These are phyloP conservation scores for Strix uralensis DNA, from an alignment of 2,113 vertebrate genomes.

Conservation along the genomic window DNA sequence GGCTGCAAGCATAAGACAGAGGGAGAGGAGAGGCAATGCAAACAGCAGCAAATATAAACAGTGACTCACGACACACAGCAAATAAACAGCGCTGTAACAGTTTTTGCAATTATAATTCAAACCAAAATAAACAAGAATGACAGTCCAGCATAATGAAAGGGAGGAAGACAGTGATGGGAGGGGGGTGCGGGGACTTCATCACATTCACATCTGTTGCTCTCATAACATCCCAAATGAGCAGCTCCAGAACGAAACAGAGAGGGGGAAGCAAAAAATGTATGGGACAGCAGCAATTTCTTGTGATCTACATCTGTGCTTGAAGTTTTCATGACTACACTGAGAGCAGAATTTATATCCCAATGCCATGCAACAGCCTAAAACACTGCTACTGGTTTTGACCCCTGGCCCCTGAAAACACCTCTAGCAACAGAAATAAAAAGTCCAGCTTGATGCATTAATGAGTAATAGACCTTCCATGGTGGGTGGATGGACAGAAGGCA, in stretches of 20 bases:
- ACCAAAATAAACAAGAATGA: conserved; percentile 34
- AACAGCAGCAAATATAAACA: conserved; percentile 3
- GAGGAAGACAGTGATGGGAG: not conserved
- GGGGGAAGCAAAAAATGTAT: not conserved
- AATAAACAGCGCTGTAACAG: not conserved
- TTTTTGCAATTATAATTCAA: not conserved
- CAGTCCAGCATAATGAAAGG: not conserved
- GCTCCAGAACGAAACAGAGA: not conserved
- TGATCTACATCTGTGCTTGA: not conserved
- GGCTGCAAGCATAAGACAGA: not conserved
- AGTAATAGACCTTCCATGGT: not conserved
- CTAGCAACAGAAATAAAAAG: not conserved
- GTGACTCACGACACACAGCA: not conserved
- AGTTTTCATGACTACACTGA: conserved; percentile 36
- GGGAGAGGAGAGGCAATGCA: not conserved
- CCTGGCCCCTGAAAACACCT: not conserved
- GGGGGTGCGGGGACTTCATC: not conserved
- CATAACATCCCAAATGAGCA: not conserved
- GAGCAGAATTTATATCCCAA: conserved; percentile 42
- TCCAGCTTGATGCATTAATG: not conserved
- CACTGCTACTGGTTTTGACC: conserved; percentile 36
- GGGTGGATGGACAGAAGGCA: not conserved
- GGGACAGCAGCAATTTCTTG: not conserved
- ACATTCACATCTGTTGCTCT: not conserved
- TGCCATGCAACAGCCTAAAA: not conserved